Base-by-base conservation (phyloP, 1,140 invertebrate species). In the Onthophagus taurus region DNA sequence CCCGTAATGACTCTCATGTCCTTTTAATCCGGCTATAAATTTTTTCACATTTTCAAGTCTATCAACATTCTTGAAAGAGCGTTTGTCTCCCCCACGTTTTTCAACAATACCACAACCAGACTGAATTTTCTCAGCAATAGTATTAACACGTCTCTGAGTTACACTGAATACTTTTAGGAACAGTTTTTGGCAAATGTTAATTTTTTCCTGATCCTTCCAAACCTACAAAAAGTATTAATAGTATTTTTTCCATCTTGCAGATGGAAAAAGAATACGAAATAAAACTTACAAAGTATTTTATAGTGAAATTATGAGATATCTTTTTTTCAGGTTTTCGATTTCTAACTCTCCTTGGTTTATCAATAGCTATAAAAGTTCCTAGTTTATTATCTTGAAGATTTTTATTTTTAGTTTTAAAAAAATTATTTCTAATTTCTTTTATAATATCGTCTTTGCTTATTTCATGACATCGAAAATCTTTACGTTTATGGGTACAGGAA, bases 321-420 rank as follows among this genome's bases (percentile, higher is more conserved):
- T 38, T 38, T 38, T 9, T 9, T 19, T 38, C 7, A 38, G 14
- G 36, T 19, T 38, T 38, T 21, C 36, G 6, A 38, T 21, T 38
- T 21, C 36, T 38, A 17, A 7, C 19, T 38, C 36, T 38, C 6
- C 5, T 21, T 38, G 13, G 36, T 19, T 17, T 38, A 6, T 38
- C 14, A 6, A 19, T 18, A 19, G 11, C 19, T 9, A 38, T 17
- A 19, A 38, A 34, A 34, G 6, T 11, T n/a, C 11, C 11, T 9
- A 34, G 11, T 34, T 34, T 34, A 16, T 11, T 34, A 14, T 34
- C 31, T 13, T 34, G 31, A 6, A n/a, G 6, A n/a, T n/a, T 34
- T 34, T 34, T 34, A 34, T 34, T 16, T 16, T 11, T 11, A 34
- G 7, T 11, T 9, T 8, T 34, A 34, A n/a, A 34, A 7, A 34